Base-by-base conservation (phyloP, 2,888 invertebrate species). In the Hermaeophaga mercurialis region DNA sequence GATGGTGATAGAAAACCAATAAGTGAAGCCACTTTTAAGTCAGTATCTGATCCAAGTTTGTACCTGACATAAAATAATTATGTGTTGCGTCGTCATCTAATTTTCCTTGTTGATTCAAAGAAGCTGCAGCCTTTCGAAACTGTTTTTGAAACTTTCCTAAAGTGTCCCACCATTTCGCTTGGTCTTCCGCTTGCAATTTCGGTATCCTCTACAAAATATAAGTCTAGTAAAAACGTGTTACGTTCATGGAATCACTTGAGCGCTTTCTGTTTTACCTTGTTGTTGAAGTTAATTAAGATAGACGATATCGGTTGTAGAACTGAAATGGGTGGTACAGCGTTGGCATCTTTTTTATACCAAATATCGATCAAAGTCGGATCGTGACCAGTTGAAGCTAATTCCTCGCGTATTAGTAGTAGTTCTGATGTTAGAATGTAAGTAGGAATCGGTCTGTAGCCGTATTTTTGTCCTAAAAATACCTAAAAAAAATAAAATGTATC, bases 41-140 rank as follows among this genome's bases (percentile, higher is more conserved):
- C n/a, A n/a, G n/a, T n/a, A n/a, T n/a, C n/a, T n/a, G n/a, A n/a
- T n/a, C n/a, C n/a, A n/a, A n/a, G n/a, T n/a, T 15, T 43, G 3
- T 79, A 96, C 96, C 96, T 56, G 97, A 96, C 97, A 98, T 98
- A 73, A 96, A 97, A 75, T 97, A 98, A 77, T 96, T 97, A 72
- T 98, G 98, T 87, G 93, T 95, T 1, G 90, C 88, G 49, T 96
- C 96, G 66, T 92, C 88, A 69, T 91, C 91, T 73, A 98, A 89
- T 77, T 91, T 91, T 4, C 90, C 92, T 63, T 87, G 82, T 48
- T 90, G 88, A 71, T 85, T 90, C 11, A 96, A 81, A n/a, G 93
- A 91, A 22, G 86, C 85, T 0, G 96, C 89, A 0, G 96, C 94
- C 78, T 96, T 97, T 7, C 97, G 81, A 64, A 98, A 86, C 14